These are phyloP conservation scores for Steinernema scapterisci DNA, from an alignment of 2,888 invertebrate species.

Conservation along the genomic window DNA sequence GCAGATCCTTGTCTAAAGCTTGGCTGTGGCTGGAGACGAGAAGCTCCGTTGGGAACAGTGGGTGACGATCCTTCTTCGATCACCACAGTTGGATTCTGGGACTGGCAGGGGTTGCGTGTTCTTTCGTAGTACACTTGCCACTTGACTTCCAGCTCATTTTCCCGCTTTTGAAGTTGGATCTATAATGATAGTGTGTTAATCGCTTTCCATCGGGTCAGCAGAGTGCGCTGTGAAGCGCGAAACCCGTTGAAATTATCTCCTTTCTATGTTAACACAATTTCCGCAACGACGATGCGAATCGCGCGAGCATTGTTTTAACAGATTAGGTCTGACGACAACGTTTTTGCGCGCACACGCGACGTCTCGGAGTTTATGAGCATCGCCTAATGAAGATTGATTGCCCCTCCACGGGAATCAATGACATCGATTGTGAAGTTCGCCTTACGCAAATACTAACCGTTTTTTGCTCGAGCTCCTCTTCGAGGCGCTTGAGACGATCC, in stretches of 20 bases:
- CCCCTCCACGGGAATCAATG: background rate
- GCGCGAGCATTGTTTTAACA: conserved; percentile 31
- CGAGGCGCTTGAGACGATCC: conserved; percentile 34
- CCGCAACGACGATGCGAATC: conserved; percentile 8
- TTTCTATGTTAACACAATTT: conserved; percentile 29
- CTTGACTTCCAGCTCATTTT: background rate
- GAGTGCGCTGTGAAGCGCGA: background rate
- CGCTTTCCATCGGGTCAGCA: background rate
- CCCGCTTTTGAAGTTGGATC: conserved; percentile 13
- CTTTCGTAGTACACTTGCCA: conserved; percentile 10
- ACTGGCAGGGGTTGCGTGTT: background rate
- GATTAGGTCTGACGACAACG: conserved; percentile 23
- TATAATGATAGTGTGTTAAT: background rate
- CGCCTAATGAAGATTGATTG: conserved; percentile 30
- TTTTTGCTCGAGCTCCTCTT: conserved; percentile 39
- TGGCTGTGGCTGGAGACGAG: conserved; percentile 12
- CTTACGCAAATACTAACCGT: conserved; percentile 42
- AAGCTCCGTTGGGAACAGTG: conserved; percentile 1
- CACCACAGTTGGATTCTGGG: background rate
- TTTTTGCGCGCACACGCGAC: conserved; percentile 27
- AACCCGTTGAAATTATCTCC: background rate
- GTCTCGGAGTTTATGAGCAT: conserved; percentile 30
- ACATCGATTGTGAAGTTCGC: conserved; percentile 1
- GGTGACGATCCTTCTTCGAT: conserved; percentile 18
- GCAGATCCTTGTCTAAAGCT: conserved; percentile 22